A percentile compares a stretch with the other conserved stretches of the same genome.
phyloP scores from a whole-genome alignment of 1,140 invertebrate genomes.

The Dreissena rostriformis region DNA sequence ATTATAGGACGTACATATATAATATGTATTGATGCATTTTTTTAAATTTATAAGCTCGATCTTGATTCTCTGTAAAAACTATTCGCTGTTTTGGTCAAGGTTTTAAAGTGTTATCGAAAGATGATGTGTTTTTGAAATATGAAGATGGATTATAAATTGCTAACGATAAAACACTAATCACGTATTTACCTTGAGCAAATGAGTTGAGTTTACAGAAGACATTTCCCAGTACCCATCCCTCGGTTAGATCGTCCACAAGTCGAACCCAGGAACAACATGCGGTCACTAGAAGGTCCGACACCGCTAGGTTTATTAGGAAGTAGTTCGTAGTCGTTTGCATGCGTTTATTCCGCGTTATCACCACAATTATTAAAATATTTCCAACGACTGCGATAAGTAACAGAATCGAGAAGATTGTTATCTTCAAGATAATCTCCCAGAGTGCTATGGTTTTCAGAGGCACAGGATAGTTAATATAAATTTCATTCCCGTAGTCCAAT shows the following conservation, averaged over 20 bases:
- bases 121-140: too few species aligned
- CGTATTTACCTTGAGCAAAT: slow-evolving; percentile 73
- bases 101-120: too few species aligned
- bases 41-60: too few species aligned
- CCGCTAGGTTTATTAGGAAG: slow-evolving; percentile 95
- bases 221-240: slow-evolving; percentile 79
- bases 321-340: slow-evolving; percentile 96
- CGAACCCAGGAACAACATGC: slow-evolving; percentile 87
- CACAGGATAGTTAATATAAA: slow-evolving; percentile 13
- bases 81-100: too few species aligned
- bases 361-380: slow-evolving; percentile 92
- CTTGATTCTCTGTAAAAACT: too few species aligned
- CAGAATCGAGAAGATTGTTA: slow-evolving; percentile 11
- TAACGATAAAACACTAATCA: too few species aligned
- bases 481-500: not conserved
- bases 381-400: slow-evolving; percentile 90
- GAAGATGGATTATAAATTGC: too few species aligned
- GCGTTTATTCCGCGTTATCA: slow-evolving; percentile 90
- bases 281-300: slow-evolving; percentile 95
- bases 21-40: too few species aligned
- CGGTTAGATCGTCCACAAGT: slow-evolving; percentile 76
- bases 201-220: slow-evolving; percentile 83
- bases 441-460: slow-evolving; percentile 16
- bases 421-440: slow-evolving; percentile 46
- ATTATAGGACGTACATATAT: too few species aligned